Evolutionary conservation across 1,140 invertebrate genomes (phyloP), one percentile per base, ranked within the genome.

Genomic region (Drosophila pandora): DNA sequence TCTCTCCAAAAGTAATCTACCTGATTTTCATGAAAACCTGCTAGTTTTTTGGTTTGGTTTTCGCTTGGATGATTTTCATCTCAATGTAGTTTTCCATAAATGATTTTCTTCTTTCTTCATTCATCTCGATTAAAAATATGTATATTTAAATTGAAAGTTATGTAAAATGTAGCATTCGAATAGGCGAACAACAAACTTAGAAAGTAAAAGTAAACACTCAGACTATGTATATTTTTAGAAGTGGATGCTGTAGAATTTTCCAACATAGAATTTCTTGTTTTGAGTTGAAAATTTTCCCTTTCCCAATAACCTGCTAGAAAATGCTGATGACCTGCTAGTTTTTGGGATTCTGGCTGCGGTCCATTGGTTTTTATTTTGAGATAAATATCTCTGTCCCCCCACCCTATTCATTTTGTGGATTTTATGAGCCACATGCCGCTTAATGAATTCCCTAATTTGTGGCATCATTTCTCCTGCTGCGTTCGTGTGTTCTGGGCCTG

Each of bases 281-380:
- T 61, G 2, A 10, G 13, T 17, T 2, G 17, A 39, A 39, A 68
- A 37, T 49, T 39, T 25, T 61, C 32, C 32, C 3, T 28, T 8
- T 4, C 8, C 17, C 3, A 7, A 3, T n/a, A 6, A 22, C 25
- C 43, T 50, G 25, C 8, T 48, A 9, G 8, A 5, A 2, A 34
- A 13, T 60, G 8, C 63, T 79, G 76, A 5, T 32, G 10, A 43
- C 76, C 76, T 74, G 43, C 32, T 69, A 10, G 10, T 21, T 2
- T 58, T 23, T 17, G 3, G n/a, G 30, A 37, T 37, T 2, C 50
- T 74, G 53, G 76, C 69, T 67, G 75, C 76, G 69, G 69, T 69
- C 75, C 57, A 43, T 49, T 79, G 76, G 52, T 79, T 77, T 37
- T 76, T n/a, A 30, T 12, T 9, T 43, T 17, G 3, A n/a, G n/a